These are phyloP conservation scores for Danaus plexippus DNA, from an alignment of 1,140 invertebrate species.

Conservation along the genomic window DNA sequence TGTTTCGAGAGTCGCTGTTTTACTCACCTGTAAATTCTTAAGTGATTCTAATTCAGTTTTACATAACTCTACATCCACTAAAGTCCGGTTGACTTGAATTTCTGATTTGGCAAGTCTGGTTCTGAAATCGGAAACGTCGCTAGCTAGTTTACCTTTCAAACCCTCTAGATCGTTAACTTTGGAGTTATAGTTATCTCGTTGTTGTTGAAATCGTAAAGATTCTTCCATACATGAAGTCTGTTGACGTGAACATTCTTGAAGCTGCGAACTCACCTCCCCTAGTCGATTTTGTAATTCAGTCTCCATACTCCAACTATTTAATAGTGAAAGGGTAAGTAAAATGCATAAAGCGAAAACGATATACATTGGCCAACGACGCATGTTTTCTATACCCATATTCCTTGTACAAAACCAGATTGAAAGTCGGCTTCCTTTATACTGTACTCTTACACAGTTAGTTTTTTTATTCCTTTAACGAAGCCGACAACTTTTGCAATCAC, in stretches of 20 bases:
- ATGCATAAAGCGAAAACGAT: constrained; percentile 57
- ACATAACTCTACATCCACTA: constrained; percentile 50
- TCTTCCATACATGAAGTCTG: constrained; percentile 58
- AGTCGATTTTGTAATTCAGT: constrained; percentile 55
- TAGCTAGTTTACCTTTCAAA: constrained; percentile 41
- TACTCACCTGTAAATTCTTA: constrained; percentile 59
- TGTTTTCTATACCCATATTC: constrained; percentile 67
- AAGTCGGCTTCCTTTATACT: not conserved
- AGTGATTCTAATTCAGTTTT: constrained; percentile 56
- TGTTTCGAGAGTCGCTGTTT: constrained; percentile 51
- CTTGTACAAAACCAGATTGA: constrained; percentile 16
- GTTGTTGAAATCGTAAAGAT: constrained; percentile 47
- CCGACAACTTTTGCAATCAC: constrained; percentile 1
- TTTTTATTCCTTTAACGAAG: constrained; percentile 8
- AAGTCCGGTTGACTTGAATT: constrained; percentile 47
- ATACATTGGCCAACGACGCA: constrained; percentile 67
- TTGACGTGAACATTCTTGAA: constrained; percentile 58
- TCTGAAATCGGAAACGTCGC: constrained; percentile 39
- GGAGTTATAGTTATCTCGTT: constrained; percentile 42
- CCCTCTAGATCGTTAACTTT: constrained; percentile 53
- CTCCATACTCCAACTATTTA: constrained; percentile 62
- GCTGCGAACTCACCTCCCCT: constrained; percentile 46
- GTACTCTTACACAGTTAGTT: not conserved
- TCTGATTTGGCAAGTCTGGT: constrained; percentile 44
- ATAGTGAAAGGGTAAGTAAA: constrained; percentile 60